Percentiles rank a stretch among this genome's conserved stretches.
Conservation (phyloP, 2,113 vertebrate species). For the Pseudorhombus dupliciocellatus region DNA sequence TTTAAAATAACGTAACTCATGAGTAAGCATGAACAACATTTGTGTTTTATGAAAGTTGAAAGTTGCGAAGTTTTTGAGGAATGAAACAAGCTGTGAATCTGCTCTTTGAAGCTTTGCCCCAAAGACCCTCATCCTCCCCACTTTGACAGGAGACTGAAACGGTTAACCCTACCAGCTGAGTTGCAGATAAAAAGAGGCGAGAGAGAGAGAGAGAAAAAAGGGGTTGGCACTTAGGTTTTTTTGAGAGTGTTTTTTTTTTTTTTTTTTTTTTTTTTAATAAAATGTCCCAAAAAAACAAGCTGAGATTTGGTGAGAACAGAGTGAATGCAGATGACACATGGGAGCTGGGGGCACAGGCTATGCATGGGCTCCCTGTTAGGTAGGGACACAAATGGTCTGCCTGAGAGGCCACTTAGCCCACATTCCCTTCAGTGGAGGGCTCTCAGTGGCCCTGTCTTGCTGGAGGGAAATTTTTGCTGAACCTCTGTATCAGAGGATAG, state of each 20-base stretch:
- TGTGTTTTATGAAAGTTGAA: constrained; percentile 66
- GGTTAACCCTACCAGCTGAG: constrained; percentile 54
- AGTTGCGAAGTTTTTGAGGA: constrained; percentile 60
- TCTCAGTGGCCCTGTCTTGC: constrained; percentile 53
- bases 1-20: constrained; percentile 64
- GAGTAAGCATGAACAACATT: constrained; percentile 73
- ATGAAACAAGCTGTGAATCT: constrained; percentile 77
- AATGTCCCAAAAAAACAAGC: constrained; percentile 23
- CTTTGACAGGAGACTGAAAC: constrained; percentile 66
- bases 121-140: constrained; percentile 72
- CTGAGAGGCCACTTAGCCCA: constrained; percentile 70
- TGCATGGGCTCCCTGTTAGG: constrained; percentile 76
- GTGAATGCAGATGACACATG: constrained; percentile 51
- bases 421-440: constrained; percentile 65
- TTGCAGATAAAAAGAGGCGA: constrained; percentile 21
- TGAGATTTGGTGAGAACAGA: constrained; percentile 35
- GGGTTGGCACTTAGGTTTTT: constrained; percentile 39
- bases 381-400: constrained; percentile 70
- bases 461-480: constrained; percentile 74
- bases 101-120: constrained; percentile 79
- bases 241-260: constrained; percentile 39
- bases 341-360: constrained; percentile 70
- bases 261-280: constrained; percentile 16
- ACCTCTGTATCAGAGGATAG: constrained; percentile 85
- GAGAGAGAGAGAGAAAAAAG: constrained; percentile 26